Evolutionary conservation across 2,797 vertebrate species (phyloP), one percentile per base, ranked within the genome.

Genomic region (Trachurus trachurus): DNA sequence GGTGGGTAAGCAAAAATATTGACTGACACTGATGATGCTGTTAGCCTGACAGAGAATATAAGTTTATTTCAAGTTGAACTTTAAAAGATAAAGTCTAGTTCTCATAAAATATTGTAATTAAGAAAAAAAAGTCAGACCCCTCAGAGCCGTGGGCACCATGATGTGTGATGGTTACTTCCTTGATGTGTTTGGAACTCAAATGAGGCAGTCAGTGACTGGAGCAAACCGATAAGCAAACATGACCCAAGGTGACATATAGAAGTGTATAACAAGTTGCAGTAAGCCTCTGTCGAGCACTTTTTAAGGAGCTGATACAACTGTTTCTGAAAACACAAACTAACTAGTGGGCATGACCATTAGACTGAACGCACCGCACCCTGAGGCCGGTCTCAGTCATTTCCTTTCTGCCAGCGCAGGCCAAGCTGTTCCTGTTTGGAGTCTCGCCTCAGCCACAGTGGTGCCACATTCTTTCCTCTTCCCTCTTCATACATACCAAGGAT

Each of bases 361-460:
- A 29, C 42, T 78, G 66, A 85, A 66, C 37, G 68, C 75, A 13
- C 83, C 66, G 3, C 89, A 21, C 81, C 89, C 87, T 1, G 15
- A 80, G 82, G 80, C 85, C 17, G 21, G 4, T 65, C 74, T 66
- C 75, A 68, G 31, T 90, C 87, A 92, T 93, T 91, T 93, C 92
- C 93, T 90, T 21, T 85, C 69, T 76, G 87, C 82, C 67, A 26
- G 74, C 68, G 62, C 47, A 45, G 78, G 59, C 83, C 85, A 81
- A 79, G 66, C 86, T 62, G 71, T 93, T 94, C 90, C 91, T 95
- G 94, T 95, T 94, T 93, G 89, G 82, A 87, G 91, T 93, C 81
- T 50, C 81, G 75, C 81, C 82, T 52, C 44, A 1, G 87, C 70
- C 74, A 29, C 62, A 29, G 69, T 7, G 74, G 80, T 82, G 87